These are phyloP conservation scores for Diachrysia chrysitis DNA, from an alignment of 2,888 invertebrate genomes.

Conservation along the genomic window DNA sequence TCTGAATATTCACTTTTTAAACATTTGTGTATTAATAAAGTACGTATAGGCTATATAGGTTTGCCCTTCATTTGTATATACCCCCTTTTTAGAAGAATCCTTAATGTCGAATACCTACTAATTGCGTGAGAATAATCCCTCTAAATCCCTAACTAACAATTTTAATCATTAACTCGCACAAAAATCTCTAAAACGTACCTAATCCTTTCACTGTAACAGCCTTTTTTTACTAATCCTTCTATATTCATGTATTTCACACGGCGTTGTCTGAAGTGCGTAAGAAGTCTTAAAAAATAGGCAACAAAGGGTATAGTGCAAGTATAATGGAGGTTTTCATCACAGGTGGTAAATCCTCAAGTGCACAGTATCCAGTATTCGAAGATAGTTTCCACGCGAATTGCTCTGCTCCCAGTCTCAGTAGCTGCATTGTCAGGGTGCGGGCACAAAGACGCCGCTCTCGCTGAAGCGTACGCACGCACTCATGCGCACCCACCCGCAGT, in stretches of 20 bases:
- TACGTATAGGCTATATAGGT: too few relatives aligned
- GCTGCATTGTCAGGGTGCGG: constrained; percentile 71
- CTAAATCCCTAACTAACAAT: constrained; percentile 13
- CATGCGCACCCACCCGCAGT: constrained; percentile 67
- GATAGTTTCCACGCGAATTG: constrained; percentile 76
- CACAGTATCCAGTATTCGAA: constrained; percentile 80
- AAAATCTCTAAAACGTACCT: constrained; percentile 52
- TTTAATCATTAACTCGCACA: constrained; percentile 24
- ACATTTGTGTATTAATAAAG: too few relatives aligned
- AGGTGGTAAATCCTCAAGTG: constrained; percentile 87
- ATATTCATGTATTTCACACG: constrained; percentile 70
- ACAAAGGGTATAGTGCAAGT: constrained; percentile 73
- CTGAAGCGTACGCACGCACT: constrained; percentile 59
- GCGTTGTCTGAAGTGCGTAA: constrained; percentile 53
- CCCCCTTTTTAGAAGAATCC: constrained; percentile 37
- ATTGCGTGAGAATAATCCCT: constrained; percentile 40
- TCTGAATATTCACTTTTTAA: too few relatives aligned
- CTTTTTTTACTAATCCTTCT: constrained; percentile 72
- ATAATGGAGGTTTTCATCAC: constrained; percentile 76
- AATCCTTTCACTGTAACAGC: constrained; percentile 73
- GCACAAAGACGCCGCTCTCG: constrained; percentile 76
- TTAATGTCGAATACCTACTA: constrained; percentile 30
- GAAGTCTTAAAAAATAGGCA: constrained; percentile 72
- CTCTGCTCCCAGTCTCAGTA: constrained; percentile 69
- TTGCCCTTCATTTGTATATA: too few relatives aligned